phyloP scores from a whole-genome alignment of 2,113 vertebrate genomes.

The Syngnathus scovelli region DNA sequence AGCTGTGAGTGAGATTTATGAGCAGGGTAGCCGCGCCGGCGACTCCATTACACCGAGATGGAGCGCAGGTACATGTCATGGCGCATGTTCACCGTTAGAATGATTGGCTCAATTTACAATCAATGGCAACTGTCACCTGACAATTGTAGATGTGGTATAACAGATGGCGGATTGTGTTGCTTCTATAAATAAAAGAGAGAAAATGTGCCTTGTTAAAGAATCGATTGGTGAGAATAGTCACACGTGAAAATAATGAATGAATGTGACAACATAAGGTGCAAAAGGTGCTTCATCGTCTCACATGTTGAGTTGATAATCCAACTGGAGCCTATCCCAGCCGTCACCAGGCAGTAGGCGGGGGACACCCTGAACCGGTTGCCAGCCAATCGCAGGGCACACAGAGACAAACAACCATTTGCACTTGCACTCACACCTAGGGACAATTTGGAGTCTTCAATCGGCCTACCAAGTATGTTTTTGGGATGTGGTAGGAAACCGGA shows the following conservation, averaged over 20 bases:
- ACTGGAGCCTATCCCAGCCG: too few relatives aligned
- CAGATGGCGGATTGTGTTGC: slow-evolving; percentile 32
- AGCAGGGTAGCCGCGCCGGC: slow-evolving; percentile 24
- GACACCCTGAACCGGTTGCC: too few relatives aligned
- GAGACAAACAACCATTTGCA: too few relatives aligned
- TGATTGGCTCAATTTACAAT: slow-evolving; percentile 26
- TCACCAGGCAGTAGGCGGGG: too few relatives aligned
- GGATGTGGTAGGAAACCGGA: too few relatives aligned
- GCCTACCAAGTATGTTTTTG: too few relatives aligned
- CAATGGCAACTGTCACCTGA: slow-evolving; percentile 17
- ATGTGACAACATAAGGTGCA: background rate
- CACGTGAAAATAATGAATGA: background rate
- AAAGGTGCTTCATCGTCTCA: slow-evolving; percentile 1
- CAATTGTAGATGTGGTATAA: slow-evolving; percentile 25
- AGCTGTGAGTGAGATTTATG: slow-evolving; percentile 45
- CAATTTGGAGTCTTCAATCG: too few relatives aligned
- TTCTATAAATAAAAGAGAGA: slow-evolving; percentile 1
- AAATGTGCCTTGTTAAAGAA: slow-evolving; percentile 7
- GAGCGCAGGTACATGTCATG: slow-evolving; percentile 33
- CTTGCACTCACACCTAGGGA: too few relatives aligned
- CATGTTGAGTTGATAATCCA: background rate
- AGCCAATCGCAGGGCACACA: too few relatives aligned
- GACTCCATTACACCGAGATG: slow-evolving; percentile 38
- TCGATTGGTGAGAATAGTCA: background rate
- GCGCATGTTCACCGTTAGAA: slow-evolving; percentile 35